Evolutionary conservation across 2,113 vertebrate genomes (phyloP), one percentile per base, ranked within the genome.

Genomic region (Alligator sinensis): DNA sequence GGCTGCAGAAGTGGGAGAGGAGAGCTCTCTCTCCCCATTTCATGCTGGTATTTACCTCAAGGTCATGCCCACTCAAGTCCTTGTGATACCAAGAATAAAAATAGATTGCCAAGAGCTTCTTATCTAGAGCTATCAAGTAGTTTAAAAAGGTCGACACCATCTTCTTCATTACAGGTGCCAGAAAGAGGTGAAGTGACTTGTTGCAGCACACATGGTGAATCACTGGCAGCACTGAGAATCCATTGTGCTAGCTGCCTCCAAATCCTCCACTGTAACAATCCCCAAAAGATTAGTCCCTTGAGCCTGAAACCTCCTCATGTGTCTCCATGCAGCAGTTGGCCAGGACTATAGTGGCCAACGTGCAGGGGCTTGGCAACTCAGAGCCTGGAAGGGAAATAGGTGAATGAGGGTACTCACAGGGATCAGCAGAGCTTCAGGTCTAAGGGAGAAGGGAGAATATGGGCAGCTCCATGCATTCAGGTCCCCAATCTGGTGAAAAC

Each of bases 31-130:
- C 91, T 87, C 92, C 61, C 66, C 80, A 85, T 91, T 94, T 94
- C 90, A 90, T 90, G 81, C 78, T 96, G 94, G 16, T 95, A 92
- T 93, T 95, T 95, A 88, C 92, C 94, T 88, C 95, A 96, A 96
- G 91, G 85, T 84, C 60, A 21, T 93, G 92, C 82, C 77, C 90
- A 84, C 79, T 91, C 55, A 85, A 91, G 90, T 94, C 83, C 86
- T 80, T 59, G 16, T 81, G 92, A 95, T 92, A 92, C 88, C 79
- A 88, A 86, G n/a, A 95, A 58, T 64, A 64, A 81, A 92, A 94
- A 95, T 94, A 90, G 92, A 92, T 94, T 74, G 81, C 72, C 15
- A 68, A 89, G 78, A 87, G n/a, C 68, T 66, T 92, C 94, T 95
- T 86, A 92, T 86, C 58, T 86, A 3, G 4, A 88, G 58, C 93